Evolutionary conservation across 2,888 invertebrate genomes (phyloP), one percentile per base, ranked within the genome.

Genomic region (Iphiclides podalirius): DNA sequence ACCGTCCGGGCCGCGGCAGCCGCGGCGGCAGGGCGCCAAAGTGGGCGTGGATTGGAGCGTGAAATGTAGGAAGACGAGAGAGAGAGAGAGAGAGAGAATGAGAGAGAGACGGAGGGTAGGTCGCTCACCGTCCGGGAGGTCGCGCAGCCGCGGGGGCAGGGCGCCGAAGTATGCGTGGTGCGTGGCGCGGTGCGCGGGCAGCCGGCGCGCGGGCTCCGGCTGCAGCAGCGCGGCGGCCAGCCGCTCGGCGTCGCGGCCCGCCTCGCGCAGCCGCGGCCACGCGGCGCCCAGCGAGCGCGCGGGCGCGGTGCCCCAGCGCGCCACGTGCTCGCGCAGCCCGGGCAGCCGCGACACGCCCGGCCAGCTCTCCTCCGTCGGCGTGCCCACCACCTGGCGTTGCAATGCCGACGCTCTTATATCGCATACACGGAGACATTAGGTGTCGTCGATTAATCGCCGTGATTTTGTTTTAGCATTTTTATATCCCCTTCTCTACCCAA

Each of bases 361-460:
- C 98, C 99, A 99, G 66, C 94, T 95, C 60, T 96, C 94, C 79
- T 98, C 97, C 9, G 95, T 94, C 15, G 99, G 99, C 35, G 98
- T 97, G 59, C 99, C 99, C 63, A 99, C 92, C 65, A 97, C 93
- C 94, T 95, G 75, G 20, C n/a, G n/a, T n/a, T n/a, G n/a, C n/a
- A n/a, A n/a, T n/a, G n/a, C n/a, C n/a, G n/a, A n/a, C n/a, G n/a
- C n/a, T n/a, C n/a, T n/a, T n/a, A n/a, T n/a, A n/a, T n/a, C n/a
- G n/a, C n/a, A n/a, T n/a, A n/a, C n/a, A n/a, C n/a, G n/a, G n/a
- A n/a, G n/a, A n/a, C n/a, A n/a, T n/a, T n/a, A n/a, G n/a, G n/a
- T n/a, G n/a, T n/a, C n/a, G n/a, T n/a, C n/a, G n/a, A n/a, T n/a
- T n/a, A n/a, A n/a, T n/a, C n/a, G n/a, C n/a, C n/a, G n/a, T n/a